Conservation (phyloP, 2,888 invertebrate species). For the Drosophila eohydei region DNA sequence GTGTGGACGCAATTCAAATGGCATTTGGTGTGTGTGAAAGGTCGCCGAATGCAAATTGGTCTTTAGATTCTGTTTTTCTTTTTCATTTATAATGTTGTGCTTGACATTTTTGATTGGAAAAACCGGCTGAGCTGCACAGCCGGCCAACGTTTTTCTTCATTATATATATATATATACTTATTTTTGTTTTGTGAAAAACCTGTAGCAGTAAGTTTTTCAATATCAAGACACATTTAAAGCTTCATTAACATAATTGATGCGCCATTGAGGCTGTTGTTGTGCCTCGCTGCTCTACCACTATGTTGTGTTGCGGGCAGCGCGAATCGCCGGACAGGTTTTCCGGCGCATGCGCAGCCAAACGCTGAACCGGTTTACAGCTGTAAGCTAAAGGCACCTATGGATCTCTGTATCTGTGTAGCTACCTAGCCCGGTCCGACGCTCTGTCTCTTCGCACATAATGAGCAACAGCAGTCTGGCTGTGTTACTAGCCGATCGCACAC, state of each 20-base stretch:
- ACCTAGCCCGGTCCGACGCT: constrained; percentile 18
- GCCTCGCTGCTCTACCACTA: constrained; percentile 50
- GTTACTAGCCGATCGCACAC: constrained; percentile 24
- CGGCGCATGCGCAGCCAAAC: constrained; percentile 54
- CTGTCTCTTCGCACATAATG: constrained; percentile 21
- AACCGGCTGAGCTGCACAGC: constrained; percentile 55
- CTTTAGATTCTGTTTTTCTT: constrained; percentile 37
- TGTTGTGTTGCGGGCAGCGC: constrained; percentile 67
- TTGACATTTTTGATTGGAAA: constrained; percentile 50
- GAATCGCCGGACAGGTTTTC: constrained; percentile 73
- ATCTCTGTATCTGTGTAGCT: constrained; percentile 3
- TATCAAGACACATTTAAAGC: constrained; percentile 72
- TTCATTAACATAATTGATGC: constrained; percentile 79
- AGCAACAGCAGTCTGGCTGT: constrained; percentile 26
- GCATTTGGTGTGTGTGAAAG: constrained; percentile 51
- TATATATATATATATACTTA: background rate
- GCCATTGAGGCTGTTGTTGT: constrained; percentile 64
- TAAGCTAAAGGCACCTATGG: constrained; percentile 35
- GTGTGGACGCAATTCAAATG: constrained; percentile 34
- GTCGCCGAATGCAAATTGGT: constrained; percentile 66
- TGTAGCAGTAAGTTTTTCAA: constrained; percentile 59
- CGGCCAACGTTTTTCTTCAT: constrained; percentile 36
- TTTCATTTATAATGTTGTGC: constrained; percentile 4
- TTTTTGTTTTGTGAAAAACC: constrained; percentile 38
- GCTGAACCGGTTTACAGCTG: constrained; percentile 64